Evolutionary conservation across 1,140 invertebrate genomes (phyloP), one percentile per base, ranked within the genome.

Genomic region (Colletes latitarsis): DNA sequence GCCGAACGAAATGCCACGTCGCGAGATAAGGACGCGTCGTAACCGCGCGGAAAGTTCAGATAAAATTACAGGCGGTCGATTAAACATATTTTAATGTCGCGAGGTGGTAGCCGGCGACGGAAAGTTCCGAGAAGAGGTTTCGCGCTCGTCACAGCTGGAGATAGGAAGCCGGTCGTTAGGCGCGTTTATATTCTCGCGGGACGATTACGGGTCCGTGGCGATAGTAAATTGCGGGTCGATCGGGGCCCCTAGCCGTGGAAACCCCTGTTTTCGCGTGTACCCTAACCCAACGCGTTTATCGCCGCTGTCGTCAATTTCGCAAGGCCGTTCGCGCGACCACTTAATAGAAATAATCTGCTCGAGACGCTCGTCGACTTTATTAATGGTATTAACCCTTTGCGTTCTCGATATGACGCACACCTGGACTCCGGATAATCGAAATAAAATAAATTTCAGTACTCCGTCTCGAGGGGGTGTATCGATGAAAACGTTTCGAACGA

Each of bases 181-280:
- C 69, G 58, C 82, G 78, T 84, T 75, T 82, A 86, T 62, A 71
- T 63, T 77, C 81, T 75, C 70, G 75, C 74, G 82, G 70, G 67
- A 77, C 80, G 82, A 83, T 82, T 82, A 77, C 74, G 76, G 62
- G 55, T 17, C 60, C 80, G 58, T 3, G 63, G 57, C 70, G 74
- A 82, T 82, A 74, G 57, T 70, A 84, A 84, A 84, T 84, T 84
- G 57, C 74, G 64, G 78, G 74, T 82, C 78, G 72, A 77, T 82
- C 74, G 68, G 52, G 57, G 19, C 17, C 19, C 39, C 57, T 66
- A 41, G 6, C 55, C 55, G 53, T 49, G 21, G 70, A 64, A 53
- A 64, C 12, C 60, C 43, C 10, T 19, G 39, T 15, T 39, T 60
- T 43, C 39, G 15, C 17, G 12, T 21, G 41, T 15, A 15, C 39